Evolutionary conservation across 2,113 vertebrate genomes (phyloP).

Genomic region (Solea senegalensis): DNA sequence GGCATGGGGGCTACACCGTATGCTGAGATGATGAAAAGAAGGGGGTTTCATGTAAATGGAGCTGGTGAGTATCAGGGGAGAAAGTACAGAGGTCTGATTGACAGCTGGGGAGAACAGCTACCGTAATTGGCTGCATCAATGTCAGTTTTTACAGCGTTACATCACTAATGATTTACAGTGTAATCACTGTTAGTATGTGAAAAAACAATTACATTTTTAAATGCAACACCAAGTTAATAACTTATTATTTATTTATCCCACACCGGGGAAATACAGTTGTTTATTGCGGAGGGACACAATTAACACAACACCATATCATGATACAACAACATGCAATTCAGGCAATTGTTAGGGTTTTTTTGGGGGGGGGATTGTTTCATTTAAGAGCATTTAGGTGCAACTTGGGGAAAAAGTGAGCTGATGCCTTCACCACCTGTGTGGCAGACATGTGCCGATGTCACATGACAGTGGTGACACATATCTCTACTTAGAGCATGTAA

Average conservation of each 20-base stretch:
- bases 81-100: conserved; percentile 21
- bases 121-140: not conserved
- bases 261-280: too few relatives aligned
- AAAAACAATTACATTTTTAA: not conserved
- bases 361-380: too few relatives aligned
- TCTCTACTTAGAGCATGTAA: too few relatives aligned
- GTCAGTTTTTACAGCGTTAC: not conserved
- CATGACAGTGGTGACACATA: too few relatives aligned
- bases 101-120: not conserved
- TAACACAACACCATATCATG: too few relatives aligned
- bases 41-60: not conserved
- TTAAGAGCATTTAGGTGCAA: too few relatives aligned
- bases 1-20: conserved; percentile 17
- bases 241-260: not conserved
- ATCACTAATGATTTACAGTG: not conserved
- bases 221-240: not conserved
- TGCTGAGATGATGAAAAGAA: conserved; percentile 17
- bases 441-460: too few relatives aligned
- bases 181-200: not conserved
- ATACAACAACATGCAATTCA: too few relatives aligned
- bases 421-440: too few relatives aligned
- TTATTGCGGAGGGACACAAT: too few relatives aligned
- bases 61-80: conserved; percentile 1
- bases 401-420: too few relatives aligned
- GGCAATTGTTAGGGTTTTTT: too few relatives aligned